phyloP scores from a whole-genome alignment of 2,113 vertebrate genomes.

The Pseudolaguvia tuberculata region DNA sequence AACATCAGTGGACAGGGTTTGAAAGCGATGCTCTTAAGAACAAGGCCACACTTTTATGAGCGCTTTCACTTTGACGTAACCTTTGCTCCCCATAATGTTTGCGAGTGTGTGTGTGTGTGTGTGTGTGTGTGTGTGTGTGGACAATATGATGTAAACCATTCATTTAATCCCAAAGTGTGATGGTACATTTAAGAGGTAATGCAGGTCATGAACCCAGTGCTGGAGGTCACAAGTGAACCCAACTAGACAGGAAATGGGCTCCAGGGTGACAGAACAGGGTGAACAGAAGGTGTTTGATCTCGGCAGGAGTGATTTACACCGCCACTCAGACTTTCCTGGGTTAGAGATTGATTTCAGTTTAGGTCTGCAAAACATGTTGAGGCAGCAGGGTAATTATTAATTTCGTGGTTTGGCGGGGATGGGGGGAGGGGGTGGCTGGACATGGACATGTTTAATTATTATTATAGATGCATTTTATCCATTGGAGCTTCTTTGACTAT shows the following conservation, averaged over 20 bases:
- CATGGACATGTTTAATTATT: background rate
- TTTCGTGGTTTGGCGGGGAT: background rate
- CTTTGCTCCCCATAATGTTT: background rate
- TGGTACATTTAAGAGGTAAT: background rate
- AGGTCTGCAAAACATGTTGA: background rate
- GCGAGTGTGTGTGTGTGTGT: background rate
- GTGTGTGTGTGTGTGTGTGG: conserved; percentile 32
- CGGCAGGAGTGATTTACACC: conserved; percentile 24
- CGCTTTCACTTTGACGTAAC: background rate
- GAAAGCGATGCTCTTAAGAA: conserved; percentile 1
- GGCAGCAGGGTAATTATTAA: background rate
- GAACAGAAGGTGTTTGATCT: conserved; percentile 44
- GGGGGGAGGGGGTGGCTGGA: too few species aligned
- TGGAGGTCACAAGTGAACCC: conserved; percentile 57
- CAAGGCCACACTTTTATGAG: conserved; percentile 6
- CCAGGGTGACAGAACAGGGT: conserved; percentile 61
- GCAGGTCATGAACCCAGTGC: background rate
- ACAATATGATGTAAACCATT: conserved; percentile 6
- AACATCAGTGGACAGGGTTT: background rate
- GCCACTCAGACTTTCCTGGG: background rate
- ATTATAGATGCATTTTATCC: background rate
- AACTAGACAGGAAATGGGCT: conserved; percentile 68
- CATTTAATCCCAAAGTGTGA: background rate
- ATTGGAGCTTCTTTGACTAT: background rate
- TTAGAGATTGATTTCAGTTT: conserved; percentile 3